Evolutionary conservation across 2,797 vertebrate genomes (phyloP), one percentile per base, ranked within the genome.

Genomic region (Parauchenoglanis ngamensis): DNA sequence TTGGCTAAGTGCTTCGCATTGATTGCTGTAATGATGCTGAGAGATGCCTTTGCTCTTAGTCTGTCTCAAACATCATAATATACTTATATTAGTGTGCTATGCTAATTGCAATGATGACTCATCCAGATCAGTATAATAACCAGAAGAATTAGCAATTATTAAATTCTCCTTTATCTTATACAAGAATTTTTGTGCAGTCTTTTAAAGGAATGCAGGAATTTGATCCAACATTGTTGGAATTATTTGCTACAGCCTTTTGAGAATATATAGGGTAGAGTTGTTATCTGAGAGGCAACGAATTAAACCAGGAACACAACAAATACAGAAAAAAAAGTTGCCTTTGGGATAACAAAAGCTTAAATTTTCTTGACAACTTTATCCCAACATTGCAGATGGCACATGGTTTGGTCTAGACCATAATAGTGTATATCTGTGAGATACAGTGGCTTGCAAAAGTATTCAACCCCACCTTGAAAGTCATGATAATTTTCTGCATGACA

Each of bases 1-100:
- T 76, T 79, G 44, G 75, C n/a, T 84, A 76, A 90, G 67, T 83
- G 67, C n/a, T 65, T 67, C 76, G 40, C 49, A 80, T 76, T 89
- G 75, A 87, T 86, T 89, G 15, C 10, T 46, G 40, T 73, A 84
- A 76, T 19, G 23, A 59, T 31, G 84, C 49, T 87, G 57, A 84
- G 65, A 28, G 73, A 35, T 65, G 57, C 31, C 61, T 70, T 44
- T 86, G 72, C 85, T 77, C 46, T 79, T 56, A 77, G 17, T 23
- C 13, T 77, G 31, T 57, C 13, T 81, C 77, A 75, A 61, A 79
- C n/a, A 7, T 72, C 63, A 31, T 56, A 35, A 10, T 54, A 78
- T n/a, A 61, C 65, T 84, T 84, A 80, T 79, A 70, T 72, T 44
- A 70, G 3, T 28, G 31, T 28, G 2, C 15, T 31, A 31, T 68